phyloP scores from a whole-genome alignment of 2,888 invertebrate species.

The Parnassius orleans region DNA sequence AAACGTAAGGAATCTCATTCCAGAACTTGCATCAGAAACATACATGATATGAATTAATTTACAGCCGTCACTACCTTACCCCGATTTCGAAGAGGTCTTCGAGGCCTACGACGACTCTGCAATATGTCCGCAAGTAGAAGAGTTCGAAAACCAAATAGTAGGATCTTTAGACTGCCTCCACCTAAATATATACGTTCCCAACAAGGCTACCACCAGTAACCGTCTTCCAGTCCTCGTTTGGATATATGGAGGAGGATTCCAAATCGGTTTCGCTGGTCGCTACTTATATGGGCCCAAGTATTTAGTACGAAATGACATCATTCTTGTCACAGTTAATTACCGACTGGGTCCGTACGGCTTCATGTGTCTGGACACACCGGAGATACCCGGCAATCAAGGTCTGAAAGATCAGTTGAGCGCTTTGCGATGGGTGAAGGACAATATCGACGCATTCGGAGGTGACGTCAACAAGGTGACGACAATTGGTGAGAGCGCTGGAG shows the following conservation, averaged over 20 bases:
- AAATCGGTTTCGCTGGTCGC: slow-evolving; percentile 47
- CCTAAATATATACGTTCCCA: slow-evolving; percentile 81
- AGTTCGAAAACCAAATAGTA: slow-evolving; percentile 39
- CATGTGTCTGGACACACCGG: slow-evolving; percentile 53
- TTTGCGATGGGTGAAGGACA: slow-evolving; percentile 50
- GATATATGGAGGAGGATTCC: slow-evolving; percentile 61
- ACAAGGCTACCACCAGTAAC: slow-evolving; percentile 33
- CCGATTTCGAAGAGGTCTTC: slow-evolving; percentile 33
- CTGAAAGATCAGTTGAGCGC: slow-evolving; percentile 57
- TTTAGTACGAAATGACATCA: slow-evolving; percentile 47
- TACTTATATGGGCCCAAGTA: slow-evolving; percentile 45
- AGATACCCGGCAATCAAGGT: slow-evolving; percentile 59
- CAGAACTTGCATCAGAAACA: too few relatives aligned
- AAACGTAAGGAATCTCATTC: too few relatives aligned
- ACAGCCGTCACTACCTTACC: slow-evolving; percentile 31
- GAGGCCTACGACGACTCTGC: slow-evolving; percentile 39
- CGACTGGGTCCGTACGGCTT: slow-evolving; percentile 64
- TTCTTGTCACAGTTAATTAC: slow-evolving; percentile 52
- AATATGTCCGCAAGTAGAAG: slow-evolving; percentile 45
- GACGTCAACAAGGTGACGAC: slow-evolving; percentile 51
- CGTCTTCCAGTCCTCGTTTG: slow-evolving; percentile 55
- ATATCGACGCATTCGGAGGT: slow-evolving; percentile 56
- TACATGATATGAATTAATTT: slow-evolving; percentile 11
- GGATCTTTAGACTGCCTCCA: slow-evolving; percentile 79
- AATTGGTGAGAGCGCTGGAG: slow-evolving; percentile 57